Evolutionary conservation across 2,113 vertebrate species (phyloP), one percentile per base, ranked within the genome.

Genomic region (Psilopogon haemacephalus): DNA sequence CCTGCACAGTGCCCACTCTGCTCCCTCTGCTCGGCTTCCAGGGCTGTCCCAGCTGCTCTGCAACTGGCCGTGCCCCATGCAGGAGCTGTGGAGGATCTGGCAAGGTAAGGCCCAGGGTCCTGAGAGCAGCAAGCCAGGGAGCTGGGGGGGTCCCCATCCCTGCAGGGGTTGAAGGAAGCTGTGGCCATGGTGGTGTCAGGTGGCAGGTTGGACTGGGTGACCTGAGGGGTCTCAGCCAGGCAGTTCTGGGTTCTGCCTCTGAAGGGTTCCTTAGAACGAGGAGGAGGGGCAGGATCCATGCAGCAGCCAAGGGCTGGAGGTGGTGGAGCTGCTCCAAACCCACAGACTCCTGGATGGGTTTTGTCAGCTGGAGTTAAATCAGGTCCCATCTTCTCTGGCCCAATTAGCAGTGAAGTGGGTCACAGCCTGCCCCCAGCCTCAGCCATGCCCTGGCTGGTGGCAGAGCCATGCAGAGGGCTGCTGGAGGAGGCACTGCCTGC

Each of bases 361-460:
- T 46, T 56, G 19, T 50, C 19, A 16, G 30, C 21, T 65, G 33
- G 33, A 17, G 59, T 30, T 65, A 60, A 75, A 37, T 20, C 1
- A 3, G 54, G 2, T 7, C 20, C 11, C 16, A 15, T 16, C 18
- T 50, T 60, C 46, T 56, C 2, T 56, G 54, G n/a, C 11, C 24
- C 8, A 28, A 6, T 32, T 56, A 56, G 17, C 30, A 60, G 28
- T 19, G 38, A 56, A 33, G 5, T 58, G 40, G 17, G 24, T 21
- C 12, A 52, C 50, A 72, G 38, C 19, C 19, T 33, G 2, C 37
- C 16, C 26, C 11, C 6, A 27, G 7, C 11, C 23, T 48, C 63
- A 65, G 0, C 4, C 27, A 32, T 33, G 18, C n/a, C 30, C 32
- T 28, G 27, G 23, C 10, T 2, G 1, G 50, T 8, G n/a, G 48